phyloP scores from a whole-genome alignment of 1,140 invertebrate species.

The Drosophila eugracilis region DNA sequence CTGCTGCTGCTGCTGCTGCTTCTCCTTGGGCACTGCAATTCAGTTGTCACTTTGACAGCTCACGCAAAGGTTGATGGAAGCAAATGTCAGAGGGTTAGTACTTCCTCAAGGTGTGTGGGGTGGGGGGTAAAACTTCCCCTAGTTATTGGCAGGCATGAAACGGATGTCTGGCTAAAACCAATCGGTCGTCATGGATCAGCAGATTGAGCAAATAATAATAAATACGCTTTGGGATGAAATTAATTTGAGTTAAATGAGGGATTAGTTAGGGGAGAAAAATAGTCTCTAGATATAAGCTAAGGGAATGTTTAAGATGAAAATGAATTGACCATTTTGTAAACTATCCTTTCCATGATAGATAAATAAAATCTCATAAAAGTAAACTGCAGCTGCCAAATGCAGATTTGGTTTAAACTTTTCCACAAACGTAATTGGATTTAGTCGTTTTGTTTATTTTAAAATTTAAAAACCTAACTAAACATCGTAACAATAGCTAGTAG shows the following conservation, averaged over 20 bases:
- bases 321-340: too few relatives aligned
- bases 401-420: neutral
- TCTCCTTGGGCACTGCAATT: conserved; percentile 58
- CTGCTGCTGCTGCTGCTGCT: conserved; percentile 2
- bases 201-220: conserved; percentile 29
- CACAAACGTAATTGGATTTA: neutral
- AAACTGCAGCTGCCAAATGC: neutral
- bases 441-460: neutral
- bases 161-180: conserved; percentile 52
- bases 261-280: conserved; percentile 4
- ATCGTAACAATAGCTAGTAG: too few relatives aligned
- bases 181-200: conserved; percentile 49
- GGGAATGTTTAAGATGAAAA: too few relatives aligned
- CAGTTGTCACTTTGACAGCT: conserved; percentile 81
- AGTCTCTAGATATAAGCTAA: too few relatives aligned
- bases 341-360: too few relatives aligned
- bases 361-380: too few relatives aligned
- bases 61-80: conserved; percentile 75
- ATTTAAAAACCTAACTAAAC: neutral
- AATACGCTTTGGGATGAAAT: conserved; percentile 16
- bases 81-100: conserved; percentile 28
- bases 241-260: conserved; percentile 30
- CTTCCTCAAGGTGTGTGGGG: conserved; percentile 5
- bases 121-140: conserved; percentile 16
- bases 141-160: conserved; percentile 76